These are phyloP conservation scores for Tetanocera ferruginea DNA, from an alignment of 2,888 invertebrate genomes.

Conservation along the genomic window DNA sequence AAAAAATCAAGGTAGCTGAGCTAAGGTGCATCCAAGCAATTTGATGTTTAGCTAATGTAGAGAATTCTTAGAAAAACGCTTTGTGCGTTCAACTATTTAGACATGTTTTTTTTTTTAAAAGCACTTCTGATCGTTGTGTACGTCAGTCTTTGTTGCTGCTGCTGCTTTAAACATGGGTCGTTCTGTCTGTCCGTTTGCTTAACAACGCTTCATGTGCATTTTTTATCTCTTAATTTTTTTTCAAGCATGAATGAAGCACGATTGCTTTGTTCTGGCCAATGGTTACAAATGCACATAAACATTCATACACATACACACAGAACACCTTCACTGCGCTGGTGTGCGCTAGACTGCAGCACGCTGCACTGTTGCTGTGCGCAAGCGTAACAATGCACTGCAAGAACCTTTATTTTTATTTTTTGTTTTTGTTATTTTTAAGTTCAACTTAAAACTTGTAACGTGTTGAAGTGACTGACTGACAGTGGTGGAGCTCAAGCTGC, in stretches of 20 bases:
- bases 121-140: no score
- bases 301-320: not conserved
- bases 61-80: not conserved
- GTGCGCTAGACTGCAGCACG: not conserved
- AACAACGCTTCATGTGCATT: not conserved
- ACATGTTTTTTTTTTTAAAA: no score
- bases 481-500: not conserved
- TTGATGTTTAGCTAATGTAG: not conserved
- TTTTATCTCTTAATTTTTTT: not conserved
- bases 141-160: no score
- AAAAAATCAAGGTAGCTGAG: no score
- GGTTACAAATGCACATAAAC: not conserved
- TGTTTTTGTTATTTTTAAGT: no score
- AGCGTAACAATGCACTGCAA: conserved; percentile 18
- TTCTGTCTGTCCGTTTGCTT: not conserved
- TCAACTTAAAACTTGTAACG: not conserved
- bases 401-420: not conserved
- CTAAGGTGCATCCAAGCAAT: no score
- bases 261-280: not conserved
- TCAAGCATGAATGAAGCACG: not conserved
- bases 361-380: not conserved
- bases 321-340: not conserved
- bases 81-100: not conserved
- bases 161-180: no score
- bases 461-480: conserved; percentile 1